A percentile compares a stretch with the other conserved stretches of the same genome.
phyloP scores from a whole-genome alignment of 2,113 vertebrate genomes.

The Misgurnus mizolepis region DNA sequence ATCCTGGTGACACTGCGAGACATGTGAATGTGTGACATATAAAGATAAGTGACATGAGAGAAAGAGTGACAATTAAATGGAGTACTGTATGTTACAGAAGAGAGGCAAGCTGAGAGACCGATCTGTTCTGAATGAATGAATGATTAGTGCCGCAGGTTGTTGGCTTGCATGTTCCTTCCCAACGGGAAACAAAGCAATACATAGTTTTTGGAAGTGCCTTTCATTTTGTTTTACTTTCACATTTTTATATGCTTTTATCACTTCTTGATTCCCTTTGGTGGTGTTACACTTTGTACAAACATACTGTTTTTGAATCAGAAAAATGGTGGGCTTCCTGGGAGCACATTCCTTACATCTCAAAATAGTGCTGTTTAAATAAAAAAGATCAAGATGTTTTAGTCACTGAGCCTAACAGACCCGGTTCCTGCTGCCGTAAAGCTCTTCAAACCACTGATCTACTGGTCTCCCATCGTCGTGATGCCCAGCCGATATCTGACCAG shows the following conservation, averaged over 20 bases:
- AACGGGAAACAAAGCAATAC: background rate
- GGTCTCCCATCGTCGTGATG: no score
- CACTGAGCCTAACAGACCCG: no score
- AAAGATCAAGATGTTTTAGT: no score
- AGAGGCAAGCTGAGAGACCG: background rate
- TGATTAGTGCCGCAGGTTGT: background rate
- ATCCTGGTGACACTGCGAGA: background rate
- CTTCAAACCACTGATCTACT: no score
- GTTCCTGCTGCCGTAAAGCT: no score
- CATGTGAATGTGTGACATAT: slow-evolving; percentile 21
- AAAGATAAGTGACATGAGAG: background rate
- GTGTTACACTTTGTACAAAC: background rate
- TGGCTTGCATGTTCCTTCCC: background rate
- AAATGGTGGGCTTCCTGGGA: background rate
- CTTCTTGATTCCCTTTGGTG: background rate
- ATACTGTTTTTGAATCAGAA: slow-evolving; percentile 19
- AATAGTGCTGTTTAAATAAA: background rate
- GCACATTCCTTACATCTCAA: background rate
- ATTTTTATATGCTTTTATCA: background rate
- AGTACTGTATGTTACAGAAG: background rate
- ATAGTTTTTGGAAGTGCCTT: background rate
- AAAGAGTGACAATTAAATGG: slow-evolving; percentile 17
- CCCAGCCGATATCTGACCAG: no score
- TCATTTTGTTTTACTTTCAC: background rate
- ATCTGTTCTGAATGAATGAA: background rate